Conservation (phyloP, 2,113 vertebrate genomes). For the Ahaetulla prasina region DNA sequence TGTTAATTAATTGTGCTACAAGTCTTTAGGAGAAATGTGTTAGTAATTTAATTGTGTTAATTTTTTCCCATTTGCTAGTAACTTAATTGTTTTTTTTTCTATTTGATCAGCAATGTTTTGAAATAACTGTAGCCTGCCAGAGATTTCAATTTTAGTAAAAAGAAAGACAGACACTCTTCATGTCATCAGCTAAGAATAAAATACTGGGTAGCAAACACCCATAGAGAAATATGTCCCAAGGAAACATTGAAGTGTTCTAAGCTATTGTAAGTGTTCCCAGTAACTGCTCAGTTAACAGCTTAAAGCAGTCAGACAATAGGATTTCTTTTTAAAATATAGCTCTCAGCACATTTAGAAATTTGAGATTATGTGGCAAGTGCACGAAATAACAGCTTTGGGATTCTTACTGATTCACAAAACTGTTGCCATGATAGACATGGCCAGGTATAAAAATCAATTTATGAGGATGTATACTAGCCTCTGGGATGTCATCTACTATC, state of each 20-base stretch:
- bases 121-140: not conserved
- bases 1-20: not conserved
- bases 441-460: not conserved
- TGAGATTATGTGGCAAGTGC: not conserved
- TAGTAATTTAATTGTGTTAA: not conserved
- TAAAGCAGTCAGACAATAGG: not conserved
- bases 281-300: not conserved
- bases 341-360: not conserved
- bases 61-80: not conserved
- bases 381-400: not conserved
- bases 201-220: not conserved
- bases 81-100: not conserved
- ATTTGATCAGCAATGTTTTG: not conserved
- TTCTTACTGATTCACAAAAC: not conserved
- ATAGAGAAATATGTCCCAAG: not conserved
- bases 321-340: not conserved
- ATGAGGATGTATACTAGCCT: not conserved
- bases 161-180: not conserved
- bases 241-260: not conserved
- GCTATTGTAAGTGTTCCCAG: not conserved
- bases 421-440: not conserved
- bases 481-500: not conserved
- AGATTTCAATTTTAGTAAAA: not conserved
- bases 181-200: not conserved
- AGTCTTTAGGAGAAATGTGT: not conserved